These are phyloP conservation scores for Hipposideros larvatus DNA, from an alignment of 2,797 vertebrate genomes.

Conservation along the genomic window DNA sequence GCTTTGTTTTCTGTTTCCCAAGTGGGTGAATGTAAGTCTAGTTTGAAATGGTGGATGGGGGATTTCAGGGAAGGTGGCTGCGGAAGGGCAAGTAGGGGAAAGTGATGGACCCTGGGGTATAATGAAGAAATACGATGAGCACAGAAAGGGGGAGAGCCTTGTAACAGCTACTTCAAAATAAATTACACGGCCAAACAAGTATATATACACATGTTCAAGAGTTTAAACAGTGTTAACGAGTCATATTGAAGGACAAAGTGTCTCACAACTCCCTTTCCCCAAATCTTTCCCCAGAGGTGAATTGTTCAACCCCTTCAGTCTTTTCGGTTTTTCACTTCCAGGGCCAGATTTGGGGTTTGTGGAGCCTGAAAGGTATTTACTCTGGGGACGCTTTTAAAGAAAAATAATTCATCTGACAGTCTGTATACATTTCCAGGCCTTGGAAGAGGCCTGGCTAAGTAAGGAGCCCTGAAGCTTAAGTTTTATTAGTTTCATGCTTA, in stretches of 20 bases:
- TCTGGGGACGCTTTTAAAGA: neutral
- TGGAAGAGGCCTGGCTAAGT: neutral
- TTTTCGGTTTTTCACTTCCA: neutral
- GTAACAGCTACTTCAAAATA: neutral
- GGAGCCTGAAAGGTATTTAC: neutral
- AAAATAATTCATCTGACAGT: neutral
- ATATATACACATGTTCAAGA: neutral
- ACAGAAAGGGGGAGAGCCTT: neutral
- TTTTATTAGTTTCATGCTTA: neutral
- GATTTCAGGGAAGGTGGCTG: neutral
- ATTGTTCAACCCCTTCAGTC: neutral
- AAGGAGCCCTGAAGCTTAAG: neutral
- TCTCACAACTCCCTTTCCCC: neutral
- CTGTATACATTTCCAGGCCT: neutral
- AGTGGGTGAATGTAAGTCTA: neutral
- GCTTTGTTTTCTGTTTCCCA: neutral
- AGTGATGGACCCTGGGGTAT: neutral
- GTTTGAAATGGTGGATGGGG: neutral
- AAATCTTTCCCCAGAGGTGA: neutral
- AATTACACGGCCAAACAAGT: neutral
- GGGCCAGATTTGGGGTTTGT: neutral
- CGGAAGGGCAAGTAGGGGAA: neutral
- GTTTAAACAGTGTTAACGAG: neutral
- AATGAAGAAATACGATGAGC: neutral
- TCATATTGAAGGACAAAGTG: neutral